Conservation (phyloP, 2,113 vertebrate species). For the Neoarius graeffei region DNA sequence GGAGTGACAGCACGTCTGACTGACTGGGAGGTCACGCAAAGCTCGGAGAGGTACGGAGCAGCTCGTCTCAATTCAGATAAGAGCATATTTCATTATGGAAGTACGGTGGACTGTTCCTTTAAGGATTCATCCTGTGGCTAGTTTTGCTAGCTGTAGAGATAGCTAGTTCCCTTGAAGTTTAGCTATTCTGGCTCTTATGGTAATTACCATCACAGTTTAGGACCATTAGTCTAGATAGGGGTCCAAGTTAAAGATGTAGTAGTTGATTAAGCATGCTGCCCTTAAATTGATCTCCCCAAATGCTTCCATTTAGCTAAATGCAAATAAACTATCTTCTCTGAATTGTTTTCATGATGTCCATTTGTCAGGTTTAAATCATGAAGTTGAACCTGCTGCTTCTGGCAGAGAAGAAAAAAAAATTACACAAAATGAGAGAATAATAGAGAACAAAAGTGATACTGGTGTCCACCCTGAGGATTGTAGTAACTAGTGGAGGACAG, state of each 20-base stretch:
- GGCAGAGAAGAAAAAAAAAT: background rate
- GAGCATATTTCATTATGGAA: too few species aligned
- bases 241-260: background rate
- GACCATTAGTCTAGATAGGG: background rate
- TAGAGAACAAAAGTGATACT: background rate
- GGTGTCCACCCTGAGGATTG: background rate
- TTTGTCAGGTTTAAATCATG: background rate
- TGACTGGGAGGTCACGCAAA: too few species aligned
- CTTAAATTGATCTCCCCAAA: background rate
- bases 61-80: too few species aligned
- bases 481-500: background rate
- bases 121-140: background rate
- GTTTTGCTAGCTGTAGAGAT: background rate
- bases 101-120: too few species aligned
- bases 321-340: background rate
- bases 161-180: constrained; percentile 33
- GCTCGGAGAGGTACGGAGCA: too few species aligned
- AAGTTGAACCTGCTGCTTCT: background rate
- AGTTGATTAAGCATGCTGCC: background rate
- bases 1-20: too few species aligned
- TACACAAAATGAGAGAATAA: background rate
- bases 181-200: constrained; percentile 23
- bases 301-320: background rate
- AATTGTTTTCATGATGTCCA: background rate
- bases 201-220: background rate